Evolutionary conservation across 2,113 vertebrate genomes (phyloP).

Genomic region (Python bivittatus): DNA sequence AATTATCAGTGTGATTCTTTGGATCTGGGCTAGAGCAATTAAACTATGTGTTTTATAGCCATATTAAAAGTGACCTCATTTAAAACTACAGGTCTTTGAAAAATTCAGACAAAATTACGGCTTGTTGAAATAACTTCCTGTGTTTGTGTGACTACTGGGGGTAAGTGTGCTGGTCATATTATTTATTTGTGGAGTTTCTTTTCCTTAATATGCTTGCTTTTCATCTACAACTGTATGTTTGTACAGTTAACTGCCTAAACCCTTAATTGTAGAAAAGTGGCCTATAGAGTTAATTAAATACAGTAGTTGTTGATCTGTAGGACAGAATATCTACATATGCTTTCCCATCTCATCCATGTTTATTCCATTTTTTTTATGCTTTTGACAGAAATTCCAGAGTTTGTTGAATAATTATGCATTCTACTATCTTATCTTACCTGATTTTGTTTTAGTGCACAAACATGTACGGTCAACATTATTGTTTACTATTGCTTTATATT

Average conservation of each 20-base stretch:
- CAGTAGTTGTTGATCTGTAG: not conserved
- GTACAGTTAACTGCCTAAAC: not conserved
- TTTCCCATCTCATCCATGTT: not conserved
- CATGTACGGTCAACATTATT: not conserved
- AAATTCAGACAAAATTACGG: not conserved
- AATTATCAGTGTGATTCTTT: not conserved
- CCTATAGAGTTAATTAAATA: not conserved
- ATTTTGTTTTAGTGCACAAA: not conserved
- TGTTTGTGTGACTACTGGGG: not conserved
- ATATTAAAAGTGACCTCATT: not conserved
- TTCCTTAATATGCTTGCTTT: not conserved
- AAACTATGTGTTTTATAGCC: not conserved
- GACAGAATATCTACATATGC: not conserved
- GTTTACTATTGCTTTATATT: not conserved
- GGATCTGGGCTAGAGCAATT: not conserved
- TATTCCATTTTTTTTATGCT: not conserved
- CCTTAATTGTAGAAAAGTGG: not conserved
- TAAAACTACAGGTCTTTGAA: not conserved
- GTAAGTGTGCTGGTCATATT: not conserved
- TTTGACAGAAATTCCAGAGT: not conserved
- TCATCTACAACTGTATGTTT: not conserved
- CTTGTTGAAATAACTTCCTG: not conserved
- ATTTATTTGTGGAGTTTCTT: not conserved
- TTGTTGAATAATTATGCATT: not conserved
- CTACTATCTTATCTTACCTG: not conserved